Conservation (phyloP, 2,113 vertebrate genomes). For the Lynx canadensis region DNA sequence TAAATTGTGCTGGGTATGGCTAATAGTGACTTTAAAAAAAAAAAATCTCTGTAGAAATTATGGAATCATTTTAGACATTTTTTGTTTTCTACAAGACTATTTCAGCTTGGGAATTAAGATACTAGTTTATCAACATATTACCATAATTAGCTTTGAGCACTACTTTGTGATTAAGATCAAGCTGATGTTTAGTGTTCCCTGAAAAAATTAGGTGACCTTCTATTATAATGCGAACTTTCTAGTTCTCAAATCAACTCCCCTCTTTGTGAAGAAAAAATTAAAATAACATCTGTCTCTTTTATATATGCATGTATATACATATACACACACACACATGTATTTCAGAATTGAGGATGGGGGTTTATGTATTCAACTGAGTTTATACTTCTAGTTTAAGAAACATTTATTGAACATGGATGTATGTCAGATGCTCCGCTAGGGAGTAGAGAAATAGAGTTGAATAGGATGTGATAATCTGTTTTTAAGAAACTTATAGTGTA, state of each 20-base stretch:
- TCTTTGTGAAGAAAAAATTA: conserved; percentile 35
- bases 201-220: not conserved
- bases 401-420: not conserved
- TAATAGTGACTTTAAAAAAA: not conserved
- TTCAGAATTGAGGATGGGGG: conserved; percentile 1
- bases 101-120: not conserved
- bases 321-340: not conserved
- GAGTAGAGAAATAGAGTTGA: not conserved
- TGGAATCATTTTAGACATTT: not conserved
- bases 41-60: not conserved
- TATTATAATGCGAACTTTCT: not conserved
- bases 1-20: not conserved
- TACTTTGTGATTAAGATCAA: conserved; percentile 26
- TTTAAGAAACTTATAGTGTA: conserved; percentile 27
- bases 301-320: not conserved
- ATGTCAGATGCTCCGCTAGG: not conserved
- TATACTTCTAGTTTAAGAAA: not conserved
- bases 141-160: not conserved
- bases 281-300: not conserved
- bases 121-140: conserved; percentile 31
- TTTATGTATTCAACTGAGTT: conserved; percentile 17
- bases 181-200: not conserved
- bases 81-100: not conserved
- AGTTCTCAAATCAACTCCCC: not conserved
- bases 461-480: not conserved